Conservation (phyloP, 2,888 invertebrate genomes). For the Catocala nupta region DNA sequence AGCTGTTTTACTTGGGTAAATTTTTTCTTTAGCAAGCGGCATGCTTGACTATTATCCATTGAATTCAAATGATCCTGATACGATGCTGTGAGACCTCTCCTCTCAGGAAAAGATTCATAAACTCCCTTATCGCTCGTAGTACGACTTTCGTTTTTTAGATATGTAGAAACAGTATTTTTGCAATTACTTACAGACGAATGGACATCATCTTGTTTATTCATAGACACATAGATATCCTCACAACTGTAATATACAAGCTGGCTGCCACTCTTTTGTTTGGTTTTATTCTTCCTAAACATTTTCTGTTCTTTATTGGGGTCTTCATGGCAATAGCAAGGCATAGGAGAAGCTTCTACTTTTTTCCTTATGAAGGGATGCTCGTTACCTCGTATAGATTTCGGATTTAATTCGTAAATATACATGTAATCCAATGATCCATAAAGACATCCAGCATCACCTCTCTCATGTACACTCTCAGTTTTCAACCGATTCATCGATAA, state of each 20-base stretch:
- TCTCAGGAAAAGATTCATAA: neutral
- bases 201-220: conserved; percentile 32
- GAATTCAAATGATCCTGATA: conserved; percentile 22
- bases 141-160: neutral
- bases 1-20: conserved; percentile 63
- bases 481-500: conserved; percentile 37
- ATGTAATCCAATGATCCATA: conserved; percentile 57
- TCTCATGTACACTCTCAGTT: conserved; percentile 59
- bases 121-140: neutral
- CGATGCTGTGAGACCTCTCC: conserved; percentile 12
- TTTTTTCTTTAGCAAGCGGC: conserved; percentile 62
- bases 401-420: conserved; percentile 67
- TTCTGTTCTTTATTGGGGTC: conserved; percentile 43
- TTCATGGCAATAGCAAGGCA: conserved; percentile 70
- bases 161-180: neutral
- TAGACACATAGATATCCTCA: conserved; percentile 51
- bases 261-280: conserved; percentile 32
- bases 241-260: conserved; percentile 63
- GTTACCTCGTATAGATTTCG: conserved; percentile 50
- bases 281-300: conserved; percentile 28
- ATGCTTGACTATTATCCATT: conserved; percentile 29
- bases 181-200: conserved; percentile 33
- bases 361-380: conserved; percentile 65
- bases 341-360: conserved; percentile 56
- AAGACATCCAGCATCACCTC: conserved; percentile 66